Evolutionary conservation across 2,113 vertebrate genomes (phyloP), one percentile per base, ranked within the genome.

Genomic region (Melanerpes formicivorus): DNA sequence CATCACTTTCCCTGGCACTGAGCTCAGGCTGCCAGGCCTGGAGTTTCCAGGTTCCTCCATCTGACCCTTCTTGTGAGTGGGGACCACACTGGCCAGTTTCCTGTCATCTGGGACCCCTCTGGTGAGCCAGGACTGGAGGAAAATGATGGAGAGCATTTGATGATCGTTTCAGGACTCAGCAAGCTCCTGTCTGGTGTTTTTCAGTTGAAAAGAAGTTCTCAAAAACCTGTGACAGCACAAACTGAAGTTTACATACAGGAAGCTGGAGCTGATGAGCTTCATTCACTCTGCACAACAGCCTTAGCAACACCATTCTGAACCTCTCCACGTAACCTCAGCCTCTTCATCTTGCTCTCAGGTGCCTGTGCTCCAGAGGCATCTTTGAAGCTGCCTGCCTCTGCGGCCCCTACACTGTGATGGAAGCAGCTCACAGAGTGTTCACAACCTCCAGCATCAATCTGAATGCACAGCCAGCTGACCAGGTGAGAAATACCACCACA

Each of bases 331-430:
- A 56, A 84, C 48, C 4, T 29, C 84, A 42, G 29, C 22, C 13
- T 48, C 34, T 23, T 17, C 9, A 15, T n/a, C 56, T 26, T n/a
- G 54, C 46, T 37, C 37, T 27, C 44, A 6, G 50, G 19, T 26
- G 48, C 19, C 11, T 0, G 0, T 30, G 62, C 13, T 16, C 58
- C 40, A 34, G 29, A 66, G 21, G 27, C 3, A 23, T 44, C 80
- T 63, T 22, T 3, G 6, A 44, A 90, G 65, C 52, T 25, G 14
- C 26, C 19, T 29, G 44, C 16, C 34, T 72, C 60, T 34, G 26
- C 29, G 54, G 23, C 8, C 18, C 22, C 48, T 44, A 5, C 30
- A 16, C 17, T 19, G 15, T 18, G 60, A 55, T 7, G 19, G 26
- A 66, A 71, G 13, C 42, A 40, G 26, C 76, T 87, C 69, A n/a